phyloP scores from a whole-genome alignment of 1,140 invertebrate genomes.

The Anagrus nilaparvatae region DNA sequence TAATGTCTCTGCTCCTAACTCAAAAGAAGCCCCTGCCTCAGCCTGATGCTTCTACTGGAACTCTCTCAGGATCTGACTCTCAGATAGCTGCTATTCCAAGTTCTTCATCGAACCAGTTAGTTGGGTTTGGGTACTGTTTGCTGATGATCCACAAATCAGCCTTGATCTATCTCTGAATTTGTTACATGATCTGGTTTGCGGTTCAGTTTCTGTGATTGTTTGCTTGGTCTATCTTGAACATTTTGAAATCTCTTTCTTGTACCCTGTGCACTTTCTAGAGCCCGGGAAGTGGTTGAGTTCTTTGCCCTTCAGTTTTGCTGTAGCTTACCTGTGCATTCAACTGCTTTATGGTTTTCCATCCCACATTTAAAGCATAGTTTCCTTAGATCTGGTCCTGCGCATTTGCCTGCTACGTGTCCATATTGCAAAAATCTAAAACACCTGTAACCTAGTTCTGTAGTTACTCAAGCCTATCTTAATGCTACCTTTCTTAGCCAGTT shows the following conservation, averaged over 20 bases:
- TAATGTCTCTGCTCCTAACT: constrained; percentile 3
- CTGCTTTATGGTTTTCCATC: no score
- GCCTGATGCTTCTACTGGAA: constrained; percentile 2
- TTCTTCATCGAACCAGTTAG: constrained; percentile 2
- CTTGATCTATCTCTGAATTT: neutral
- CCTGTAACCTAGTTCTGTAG: no score
- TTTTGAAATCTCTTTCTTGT: neutral
- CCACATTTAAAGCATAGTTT: no score
- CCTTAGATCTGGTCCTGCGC: constrained; percentile 10
- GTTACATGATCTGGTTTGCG: no score
- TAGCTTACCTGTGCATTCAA: no score
- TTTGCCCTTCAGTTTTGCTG: neutral
- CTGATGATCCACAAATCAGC: constrained; percentile 1
- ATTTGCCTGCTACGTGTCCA: no score
- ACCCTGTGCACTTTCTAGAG: constrained; percentile 2
- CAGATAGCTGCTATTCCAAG: constrained; percentile 7
- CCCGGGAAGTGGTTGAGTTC: constrained; percentile 4
- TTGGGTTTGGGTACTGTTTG: constrained; percentile 6
- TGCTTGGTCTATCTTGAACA: constrained; percentile 1
- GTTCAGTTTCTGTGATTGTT: constrained; percentile 2
- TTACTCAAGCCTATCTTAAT: no score
- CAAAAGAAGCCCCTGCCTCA: constrained; percentile 10
- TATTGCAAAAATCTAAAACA: no score
- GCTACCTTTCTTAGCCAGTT: no score
- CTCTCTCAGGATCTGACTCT: neutral